phyloP scores from a whole-genome alignment of 2,797 vertebrate species.

The Pristis pectinata region DNA sequence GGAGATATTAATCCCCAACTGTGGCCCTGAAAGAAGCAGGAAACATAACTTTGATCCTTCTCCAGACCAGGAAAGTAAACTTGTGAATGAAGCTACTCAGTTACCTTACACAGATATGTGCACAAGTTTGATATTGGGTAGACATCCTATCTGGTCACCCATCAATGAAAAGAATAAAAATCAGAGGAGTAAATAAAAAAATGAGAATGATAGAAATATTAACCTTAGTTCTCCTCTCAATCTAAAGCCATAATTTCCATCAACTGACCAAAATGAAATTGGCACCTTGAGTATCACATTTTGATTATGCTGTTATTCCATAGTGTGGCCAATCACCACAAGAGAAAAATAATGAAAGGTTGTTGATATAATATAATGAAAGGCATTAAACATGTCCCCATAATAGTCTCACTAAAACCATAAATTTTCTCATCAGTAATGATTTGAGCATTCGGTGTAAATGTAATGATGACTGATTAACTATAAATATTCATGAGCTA shows the following conservation, averaged over 20 bases:
- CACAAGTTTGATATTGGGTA: not conserved
- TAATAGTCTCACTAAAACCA: not conserved
- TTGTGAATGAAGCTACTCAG: not conserved
- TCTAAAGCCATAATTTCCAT: not conserved
- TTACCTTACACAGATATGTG: too few relatives aligned
- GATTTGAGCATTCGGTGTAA: not conserved
- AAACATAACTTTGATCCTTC: not conserved
- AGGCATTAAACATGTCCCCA: not conserved
- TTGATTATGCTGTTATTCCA: not conserved
- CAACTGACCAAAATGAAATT: not conserved
- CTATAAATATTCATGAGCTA: not conserved
- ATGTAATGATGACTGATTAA: not conserved
- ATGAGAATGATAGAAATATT: not conserved
- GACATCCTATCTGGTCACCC: not conserved
- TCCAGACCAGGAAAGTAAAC: not conserved
- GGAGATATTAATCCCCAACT: not conserved
- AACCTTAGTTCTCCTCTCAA: not conserved
- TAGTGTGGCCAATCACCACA: not conserved
- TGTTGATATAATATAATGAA: constrained; percentile 4
- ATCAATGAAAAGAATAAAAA: not conserved
- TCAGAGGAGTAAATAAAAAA: not conserved
- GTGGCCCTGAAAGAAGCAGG: not conserved
- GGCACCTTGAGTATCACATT: not conserved
- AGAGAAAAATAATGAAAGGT: not conserved
- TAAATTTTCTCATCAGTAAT: constrained; percentile 18